phyloP scores from a whole-genome alignment of 2,888 invertebrate genomes.

The Schrankia costaestrigalis region DNA sequence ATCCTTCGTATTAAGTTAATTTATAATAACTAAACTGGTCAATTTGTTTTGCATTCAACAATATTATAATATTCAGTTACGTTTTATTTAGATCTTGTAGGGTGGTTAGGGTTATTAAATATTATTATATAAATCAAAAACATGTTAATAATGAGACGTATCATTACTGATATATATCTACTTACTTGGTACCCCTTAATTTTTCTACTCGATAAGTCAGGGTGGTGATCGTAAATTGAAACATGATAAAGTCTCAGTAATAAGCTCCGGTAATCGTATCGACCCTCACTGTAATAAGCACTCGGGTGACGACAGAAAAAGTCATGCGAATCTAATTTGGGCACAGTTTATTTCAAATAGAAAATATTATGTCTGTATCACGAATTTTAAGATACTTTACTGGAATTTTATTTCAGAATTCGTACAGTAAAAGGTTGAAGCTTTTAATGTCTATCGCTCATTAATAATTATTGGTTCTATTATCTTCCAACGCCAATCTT shows the following conservation, averaged over 20 bases:
- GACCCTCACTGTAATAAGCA: slow-evolving; percentile 50
- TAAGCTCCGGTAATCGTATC: slow-evolving; percentile 67
- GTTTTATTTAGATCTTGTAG: slow-evolving; percentile 13
- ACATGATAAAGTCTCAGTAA: slow-evolving; percentile 78
- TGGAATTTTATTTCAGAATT: no score
- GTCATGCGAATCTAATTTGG: slow-evolving; percentile 24
- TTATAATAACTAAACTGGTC: slow-evolving; percentile 9
- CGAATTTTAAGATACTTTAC: no score
- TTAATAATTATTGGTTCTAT: slow-evolving; percentile 32
- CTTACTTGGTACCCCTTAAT: slow-evolving; percentile 59
- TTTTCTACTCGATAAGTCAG: slow-evolving; percentile 76
- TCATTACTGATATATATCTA: slow-evolving; percentile 72
- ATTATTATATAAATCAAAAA: slow-evolving; percentile 53
- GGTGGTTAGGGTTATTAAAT: slow-evolving; percentile 6
- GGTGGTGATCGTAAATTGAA: slow-evolving; percentile 79
- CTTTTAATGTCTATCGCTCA: no score
- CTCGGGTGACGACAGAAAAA: slow-evolving; percentile 42
- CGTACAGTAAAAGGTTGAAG: no score
- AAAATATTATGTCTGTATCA: no score
- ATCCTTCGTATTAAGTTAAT: slow-evolving; percentile 28
- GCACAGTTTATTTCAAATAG: slow-evolving; percentile 4
- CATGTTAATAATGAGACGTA: slow-evolving; percentile 68
- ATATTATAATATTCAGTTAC: background rate
- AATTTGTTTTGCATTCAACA: background rate
- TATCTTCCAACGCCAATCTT: slow-evolving; percentile 31